Evolutionary conservation across 2,797 vertebrate genomes (phyloP).

Genomic region (Acanthornis magna): DNA sequence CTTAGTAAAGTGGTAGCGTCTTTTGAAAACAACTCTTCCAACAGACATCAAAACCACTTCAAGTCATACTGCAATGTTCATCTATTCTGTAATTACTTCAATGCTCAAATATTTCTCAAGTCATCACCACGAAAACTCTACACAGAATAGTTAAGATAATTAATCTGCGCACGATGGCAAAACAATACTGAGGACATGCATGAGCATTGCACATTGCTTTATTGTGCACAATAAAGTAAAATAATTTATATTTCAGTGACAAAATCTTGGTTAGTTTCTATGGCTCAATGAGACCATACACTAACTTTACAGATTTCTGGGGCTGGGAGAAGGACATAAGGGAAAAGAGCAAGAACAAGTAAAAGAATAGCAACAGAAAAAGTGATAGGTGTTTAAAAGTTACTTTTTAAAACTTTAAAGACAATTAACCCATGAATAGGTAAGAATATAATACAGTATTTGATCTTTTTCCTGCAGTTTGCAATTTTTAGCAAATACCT

Average conservation of each 20-base stretch:
- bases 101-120: constrained; percentile 26
- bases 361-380: background rate
- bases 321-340: background rate
- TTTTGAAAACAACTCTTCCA: constrained; percentile 6
- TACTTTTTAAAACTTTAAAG: background rate
- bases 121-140: constrained; percentile 20
- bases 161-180: background rate
- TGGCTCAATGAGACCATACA: background rate
- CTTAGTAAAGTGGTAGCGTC: background rate
- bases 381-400: background rate
- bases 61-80: background rate
- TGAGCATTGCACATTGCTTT: background rate
- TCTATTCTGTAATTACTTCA: constrained; percentile 11
- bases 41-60: background rate
- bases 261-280: background rate
- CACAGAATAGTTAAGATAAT: background rate
- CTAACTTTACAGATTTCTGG: background rate
- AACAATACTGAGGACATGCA: background rate
- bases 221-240: background rate
- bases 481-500: background rate
- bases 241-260: background rate
- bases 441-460: background rate
- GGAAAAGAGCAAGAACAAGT: background rate
- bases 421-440: background rate
- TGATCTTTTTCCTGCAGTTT: background rate